Evolutionary conservation across 2,888 invertebrate genomes (phyloP).

Genomic region (Ormyrus pomaceus): DNA sequence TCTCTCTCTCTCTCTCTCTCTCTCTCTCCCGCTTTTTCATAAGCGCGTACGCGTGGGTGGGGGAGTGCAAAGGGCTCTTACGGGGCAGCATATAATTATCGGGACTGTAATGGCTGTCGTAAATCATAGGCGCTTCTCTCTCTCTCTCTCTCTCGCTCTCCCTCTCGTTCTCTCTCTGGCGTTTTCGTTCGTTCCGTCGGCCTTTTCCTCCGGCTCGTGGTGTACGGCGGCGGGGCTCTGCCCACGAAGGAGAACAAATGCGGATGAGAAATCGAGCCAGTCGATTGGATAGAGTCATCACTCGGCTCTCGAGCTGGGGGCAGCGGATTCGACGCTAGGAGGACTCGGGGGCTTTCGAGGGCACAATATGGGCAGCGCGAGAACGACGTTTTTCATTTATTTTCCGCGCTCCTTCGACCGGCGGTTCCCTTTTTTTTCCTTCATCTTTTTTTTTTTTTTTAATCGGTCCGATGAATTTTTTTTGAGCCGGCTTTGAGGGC

Average conservation of each 20-base stretch:
- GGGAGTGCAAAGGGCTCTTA: constrained; percentile 70
- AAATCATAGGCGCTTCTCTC: constrained; percentile 76
- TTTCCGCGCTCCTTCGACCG: constrained; percentile 8
- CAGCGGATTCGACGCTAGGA: not conserved
- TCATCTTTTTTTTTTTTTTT: not conserved
- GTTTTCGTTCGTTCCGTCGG: constrained; percentile 31
- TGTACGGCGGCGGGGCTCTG: constrained; percentile 61
- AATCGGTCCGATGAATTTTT: not conserved
- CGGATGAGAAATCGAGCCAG: constrained; percentile 72
- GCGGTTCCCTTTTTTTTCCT: not conserved
- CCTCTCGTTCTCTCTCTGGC: constrained; percentile 59
- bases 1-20: not conserved
- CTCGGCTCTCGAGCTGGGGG: constrained; percentile 39
- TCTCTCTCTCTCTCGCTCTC: constrained; percentile 61
- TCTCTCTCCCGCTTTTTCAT: constrained; percentile 3
- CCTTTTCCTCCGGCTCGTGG: constrained; percentile 32
- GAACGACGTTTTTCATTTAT: constrained; percentile 49
- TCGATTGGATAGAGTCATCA: constrained; percentile 75
- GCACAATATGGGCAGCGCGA: not conserved
- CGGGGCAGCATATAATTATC: constrained; percentile 75
- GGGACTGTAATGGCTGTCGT: constrained; percentile 73
- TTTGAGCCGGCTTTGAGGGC: not conserved
- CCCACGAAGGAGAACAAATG: constrained; percentile 70
- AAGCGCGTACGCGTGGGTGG: constrained; percentile 33
- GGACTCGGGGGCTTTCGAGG: no score